Percentiles rank a stretch among this genome's conserved stretches.
These are phyloP conservation scores for Rhinichthys klamathensis DNA, from an alignment of 2,113 vertebrate species.

Conservation along the genomic window DNA sequence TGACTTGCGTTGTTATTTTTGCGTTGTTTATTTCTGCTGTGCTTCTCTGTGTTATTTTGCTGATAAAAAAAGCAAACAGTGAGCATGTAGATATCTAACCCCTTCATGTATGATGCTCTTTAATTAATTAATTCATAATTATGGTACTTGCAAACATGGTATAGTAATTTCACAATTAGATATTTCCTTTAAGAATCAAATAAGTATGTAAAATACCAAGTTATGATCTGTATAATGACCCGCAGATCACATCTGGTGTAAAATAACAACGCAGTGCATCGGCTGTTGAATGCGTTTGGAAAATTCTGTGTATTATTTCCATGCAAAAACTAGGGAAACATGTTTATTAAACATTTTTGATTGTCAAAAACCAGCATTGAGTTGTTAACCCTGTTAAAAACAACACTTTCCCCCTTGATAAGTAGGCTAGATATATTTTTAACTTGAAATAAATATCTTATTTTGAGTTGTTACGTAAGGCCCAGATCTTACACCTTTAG, in stretches of 20 bases:
- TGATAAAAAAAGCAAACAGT: conserved; percentile 16
- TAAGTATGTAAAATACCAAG: background rate
- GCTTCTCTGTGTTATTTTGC: conserved; percentile 40
- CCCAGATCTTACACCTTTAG: background rate
- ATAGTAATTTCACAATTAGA: background rate
- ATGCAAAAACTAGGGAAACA: background rate
- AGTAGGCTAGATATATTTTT: conserved; percentile 45
- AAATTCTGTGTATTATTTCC: background rate
- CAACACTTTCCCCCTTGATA: conserved; percentile 36
- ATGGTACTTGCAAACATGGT: background rate
- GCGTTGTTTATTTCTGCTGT: conserved; percentile 8
- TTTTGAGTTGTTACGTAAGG: conserved; percentile 55
- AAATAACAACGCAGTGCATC: conserved; percentile 4
- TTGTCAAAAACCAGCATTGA: conserved; percentile 6
- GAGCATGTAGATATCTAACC: background rate
- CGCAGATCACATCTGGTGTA: background rate
- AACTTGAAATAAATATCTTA: conserved; percentile 56
- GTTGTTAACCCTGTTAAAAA: background rate
- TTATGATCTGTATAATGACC: background rate
- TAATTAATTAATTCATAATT: background rate
- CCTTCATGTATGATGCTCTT: background rate
- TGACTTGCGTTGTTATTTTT: conserved; percentile 51
- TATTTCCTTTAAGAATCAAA: background rate
- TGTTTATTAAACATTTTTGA: conserved; percentile 34
- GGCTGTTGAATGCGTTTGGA: conserved; percentile 10